Conservation (phyloP, 1,140 invertebrate genomes). For the Sminthurinus signatus region DNA sequence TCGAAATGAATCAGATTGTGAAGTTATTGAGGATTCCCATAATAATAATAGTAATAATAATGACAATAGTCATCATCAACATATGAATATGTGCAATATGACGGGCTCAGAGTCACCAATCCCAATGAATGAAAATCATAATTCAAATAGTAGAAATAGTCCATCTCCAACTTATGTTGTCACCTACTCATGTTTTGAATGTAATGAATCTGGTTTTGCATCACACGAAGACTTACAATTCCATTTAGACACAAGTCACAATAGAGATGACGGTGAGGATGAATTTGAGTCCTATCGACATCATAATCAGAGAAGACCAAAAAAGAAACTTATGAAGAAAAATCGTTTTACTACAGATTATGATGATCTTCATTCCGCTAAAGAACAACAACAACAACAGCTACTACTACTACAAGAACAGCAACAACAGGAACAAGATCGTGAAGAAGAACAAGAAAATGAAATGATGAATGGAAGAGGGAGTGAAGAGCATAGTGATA, state of each 20-base stretch:
- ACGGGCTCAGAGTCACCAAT: background rate
- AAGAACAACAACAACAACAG: background rate
- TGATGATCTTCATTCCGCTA: too few relatives aligned
- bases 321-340: too few relatives aligned
- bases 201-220: constrained; percentile 22
- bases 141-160: background rate
- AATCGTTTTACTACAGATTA: too few relatives aligned
- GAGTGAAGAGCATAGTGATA: too few relatives aligned
- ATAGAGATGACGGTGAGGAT: too few relatives aligned
- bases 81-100: background rate
- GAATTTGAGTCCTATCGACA: background rate
- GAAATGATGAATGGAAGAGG: too few relatives aligned
- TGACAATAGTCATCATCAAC: too few relatives aligned
- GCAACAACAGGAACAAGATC: background rate
- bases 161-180: background rate
- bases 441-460: background rate
- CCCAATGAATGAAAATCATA: background rate
- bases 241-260: constrained; percentile 28
- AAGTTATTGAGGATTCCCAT: too few relatives aligned
- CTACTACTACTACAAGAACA: background rate
- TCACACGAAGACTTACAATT: constrained; percentile 13
- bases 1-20: background rate
- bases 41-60: too few relatives aligned
- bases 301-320: too few relatives aligned
- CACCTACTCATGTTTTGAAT: constrained; percentile 35